These are phyloP conservation scores for Perizoma affinitatum DNA, from an alignment of 2,888 invertebrate genomes.

Conservation along the genomic window DNA sequence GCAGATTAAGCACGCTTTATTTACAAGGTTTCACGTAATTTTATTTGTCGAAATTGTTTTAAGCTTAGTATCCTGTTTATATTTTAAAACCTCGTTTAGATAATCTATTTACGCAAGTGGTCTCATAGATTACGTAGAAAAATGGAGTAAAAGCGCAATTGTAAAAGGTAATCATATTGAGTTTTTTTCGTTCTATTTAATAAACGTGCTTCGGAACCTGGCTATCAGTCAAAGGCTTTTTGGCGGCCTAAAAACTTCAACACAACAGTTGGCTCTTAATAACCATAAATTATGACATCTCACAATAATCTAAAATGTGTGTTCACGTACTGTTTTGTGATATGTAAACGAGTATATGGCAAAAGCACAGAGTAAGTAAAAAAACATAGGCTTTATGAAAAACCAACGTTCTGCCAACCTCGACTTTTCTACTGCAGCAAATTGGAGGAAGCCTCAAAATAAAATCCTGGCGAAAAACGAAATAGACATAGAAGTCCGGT, in stretches of 20 bases:
- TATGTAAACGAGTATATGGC: too few species aligned
- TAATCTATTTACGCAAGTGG: background rate
- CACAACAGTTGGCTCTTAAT: too few species aligned
- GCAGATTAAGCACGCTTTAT: constrained; percentile 58
- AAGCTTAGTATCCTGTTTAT: constrained; percentile 21
- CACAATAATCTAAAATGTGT: too few species aligned
- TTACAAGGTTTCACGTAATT: constrained; percentile 42
- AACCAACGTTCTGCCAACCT: background rate
- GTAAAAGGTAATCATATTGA: too few species aligned
- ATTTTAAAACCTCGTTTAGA: background rate
- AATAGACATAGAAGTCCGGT: constrained; percentile 29
- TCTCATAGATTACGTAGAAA: too few species aligned
- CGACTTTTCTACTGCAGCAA: constrained; percentile 9
- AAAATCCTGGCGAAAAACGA: constrained; percentile 27
- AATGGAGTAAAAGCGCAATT: too few species aligned
- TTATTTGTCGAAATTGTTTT: constrained; percentile 22
- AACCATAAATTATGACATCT: too few species aligned
- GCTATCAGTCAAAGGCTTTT: too few species aligned
- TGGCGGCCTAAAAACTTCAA: too few species aligned
- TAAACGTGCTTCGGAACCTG: too few species aligned
- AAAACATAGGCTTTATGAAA: background rate
- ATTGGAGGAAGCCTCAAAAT: constrained; percentile 27
- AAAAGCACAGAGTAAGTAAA: background rate
- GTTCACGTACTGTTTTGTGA: too few species aligned
- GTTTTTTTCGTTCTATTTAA: too few species aligned